Conservation (phyloP, 2,113 vertebrate species). For the Ranitomeya imitator region DNA sequence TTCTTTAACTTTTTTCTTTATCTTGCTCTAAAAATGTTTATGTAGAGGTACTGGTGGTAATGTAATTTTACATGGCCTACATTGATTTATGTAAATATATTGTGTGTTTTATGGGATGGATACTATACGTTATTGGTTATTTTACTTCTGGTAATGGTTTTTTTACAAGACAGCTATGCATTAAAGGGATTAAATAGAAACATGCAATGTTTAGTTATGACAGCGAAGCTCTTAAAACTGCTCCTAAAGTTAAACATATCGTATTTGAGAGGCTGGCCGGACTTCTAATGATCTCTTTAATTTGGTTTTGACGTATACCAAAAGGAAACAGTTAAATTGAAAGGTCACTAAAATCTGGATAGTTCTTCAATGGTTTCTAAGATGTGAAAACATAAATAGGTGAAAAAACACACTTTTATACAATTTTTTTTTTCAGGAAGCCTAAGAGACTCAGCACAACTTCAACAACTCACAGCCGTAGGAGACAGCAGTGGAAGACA, state of each 20-base stretch:
- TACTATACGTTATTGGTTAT: background rate
- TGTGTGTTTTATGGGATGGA: slow-evolving; percentile 6
- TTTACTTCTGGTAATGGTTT: slow-evolving; percentile 28
- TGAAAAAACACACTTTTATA: background rate
- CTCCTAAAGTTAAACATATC: background rate
- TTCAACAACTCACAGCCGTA: slow-evolving; percentile 59
- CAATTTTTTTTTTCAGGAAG: slow-evolving; percentile 54
- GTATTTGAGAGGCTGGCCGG: background rate
- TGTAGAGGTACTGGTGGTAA: background rate
- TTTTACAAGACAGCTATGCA: slow-evolving; percentile 14
- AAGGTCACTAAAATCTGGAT: background rate
- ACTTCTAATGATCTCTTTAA: background rate
- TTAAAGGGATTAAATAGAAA: slow-evolving; percentile 11
- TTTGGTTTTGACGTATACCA: background rate
- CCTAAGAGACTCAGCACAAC: slow-evolving; percentile 63
- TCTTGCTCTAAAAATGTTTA: slow-evolving; percentile 4
- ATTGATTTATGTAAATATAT: slow-evolving; percentile 1
- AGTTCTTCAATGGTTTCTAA: background rate
- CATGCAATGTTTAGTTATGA: background rate
- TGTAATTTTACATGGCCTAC: background rate
- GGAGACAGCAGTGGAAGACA: slow-evolving; percentile 61
- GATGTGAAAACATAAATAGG: background rate
- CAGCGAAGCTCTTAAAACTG: background rate
- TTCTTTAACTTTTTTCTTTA: background rate
- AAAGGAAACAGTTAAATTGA: background rate